Evolutionary conservation across 23 tunicate species (phyloP), one percentile per base, ranked within the genome.

Genomic region (Styela clava): DNA sequence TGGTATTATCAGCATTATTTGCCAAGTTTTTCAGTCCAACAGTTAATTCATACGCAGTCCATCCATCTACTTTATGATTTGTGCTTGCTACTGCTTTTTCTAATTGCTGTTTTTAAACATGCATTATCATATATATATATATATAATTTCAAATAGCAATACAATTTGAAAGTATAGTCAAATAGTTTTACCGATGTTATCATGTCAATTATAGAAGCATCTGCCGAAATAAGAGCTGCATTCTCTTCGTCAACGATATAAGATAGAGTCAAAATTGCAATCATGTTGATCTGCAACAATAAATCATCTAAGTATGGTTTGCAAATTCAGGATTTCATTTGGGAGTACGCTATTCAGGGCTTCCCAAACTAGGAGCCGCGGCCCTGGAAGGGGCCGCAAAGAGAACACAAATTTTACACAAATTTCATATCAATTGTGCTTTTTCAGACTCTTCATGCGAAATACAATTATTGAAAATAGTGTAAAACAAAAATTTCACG

Each of bases 161-260:
- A 27, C 23, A 29, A 23, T 0, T 0, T 61, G n/a, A 7, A 44
- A 5, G 56, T 5, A 5, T 44, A 44, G 56, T 44, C 56, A 44
- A 44, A 44, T 44, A 44, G 56, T 44, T 44, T 44, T 74, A 88
- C 93, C 87, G 29, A 16, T 23, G 83, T 28, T n/a, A 88, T 88
- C 12, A 79, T 78, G 69, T 73, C 67, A 31, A 88, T 88, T 2
- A 88, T 61, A 3, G 79, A 36, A 33, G 61, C 79, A 37, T 88
- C 80, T 2, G 87, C 74, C 1, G 77, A 32, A 16, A 88, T 83
- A 61, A 88, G 24, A 36, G 83, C 78, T 35, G 83, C 78, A 64
- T 83, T 51, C 69, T 83, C 62, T 78, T 88, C 93, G 12, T 88
- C 93, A 32, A 88, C 93, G n/a, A 88, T 72, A 34, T 67, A 65